Evolutionary conservation across 2,888 invertebrate genomes (phyloP).

Genomic region (Parapristionchus giblindavisi): DNA sequence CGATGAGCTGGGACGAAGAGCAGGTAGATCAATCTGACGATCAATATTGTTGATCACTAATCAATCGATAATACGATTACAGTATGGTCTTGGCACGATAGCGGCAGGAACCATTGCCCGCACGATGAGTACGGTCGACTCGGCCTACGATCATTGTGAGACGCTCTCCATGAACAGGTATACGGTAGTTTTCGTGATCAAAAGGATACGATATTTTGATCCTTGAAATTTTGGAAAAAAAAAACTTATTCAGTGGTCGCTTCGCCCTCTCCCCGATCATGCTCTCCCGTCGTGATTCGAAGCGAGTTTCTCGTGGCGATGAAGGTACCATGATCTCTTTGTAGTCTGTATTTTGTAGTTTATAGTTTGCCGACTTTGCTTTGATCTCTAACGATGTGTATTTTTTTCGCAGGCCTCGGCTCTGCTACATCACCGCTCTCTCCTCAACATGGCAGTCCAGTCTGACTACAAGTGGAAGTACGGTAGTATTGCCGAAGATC

Average conservation of each 20-base stretch:
- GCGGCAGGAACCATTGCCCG: constrained; percentile 6
- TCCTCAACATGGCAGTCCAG: background rate
- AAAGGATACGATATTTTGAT: background rate
- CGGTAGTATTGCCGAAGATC: too few species aligned
- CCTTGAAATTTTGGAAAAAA: background rate
- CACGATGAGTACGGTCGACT: constrained; percentile 33
- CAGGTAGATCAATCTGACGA: background rate
- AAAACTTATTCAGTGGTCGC: constrained; percentile 13
- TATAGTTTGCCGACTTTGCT: background rate
- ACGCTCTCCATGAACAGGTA: constrained; percentile 30
- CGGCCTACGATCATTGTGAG: constrained; percentile 32
- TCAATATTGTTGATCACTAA: background rate
- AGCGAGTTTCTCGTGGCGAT: constrained; percentile 6
- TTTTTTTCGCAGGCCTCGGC: constrained; percentile 9
- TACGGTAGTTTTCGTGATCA: background rate
- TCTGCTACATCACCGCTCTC: constrained; percentile 12
- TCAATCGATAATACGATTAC: constrained; percentile 1
- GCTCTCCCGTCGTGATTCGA: constrained; percentile 14
- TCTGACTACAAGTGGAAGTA: too few species aligned
- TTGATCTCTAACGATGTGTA: background rate
- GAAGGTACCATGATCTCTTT: constrained; percentile 11
- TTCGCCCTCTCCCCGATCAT: constrained; percentile 14
- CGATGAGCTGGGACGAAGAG: constrained; percentile 52
- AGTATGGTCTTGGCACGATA: constrained; percentile 28
- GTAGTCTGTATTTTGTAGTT: background rate